Percentiles rank a stretch among this genome's conserved stretches.
phyloP scores from a whole-genome alignment of 1,140 invertebrate species.

The Zophobas atratus region DNA sequence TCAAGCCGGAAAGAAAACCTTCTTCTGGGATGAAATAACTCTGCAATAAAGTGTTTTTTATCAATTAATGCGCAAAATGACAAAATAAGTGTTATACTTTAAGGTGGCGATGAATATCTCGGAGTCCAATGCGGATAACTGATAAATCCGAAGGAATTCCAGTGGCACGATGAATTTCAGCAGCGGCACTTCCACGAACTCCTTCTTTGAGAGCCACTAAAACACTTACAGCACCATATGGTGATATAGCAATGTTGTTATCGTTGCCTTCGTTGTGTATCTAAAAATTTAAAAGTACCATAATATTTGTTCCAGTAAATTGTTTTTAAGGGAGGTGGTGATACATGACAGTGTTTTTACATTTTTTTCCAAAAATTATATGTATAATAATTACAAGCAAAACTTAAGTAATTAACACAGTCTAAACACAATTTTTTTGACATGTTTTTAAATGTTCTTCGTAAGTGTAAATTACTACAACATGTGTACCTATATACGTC shows the following conservation, averaged over 20 bases:
- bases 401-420: too few relatives aligned
- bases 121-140: constrained; percentile 80
- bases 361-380: too few relatives aligned
- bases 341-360: background rate
- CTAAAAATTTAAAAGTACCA: constrained; percentile 57
- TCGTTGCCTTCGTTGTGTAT: constrained; percentile 69
- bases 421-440: too few relatives aligned
- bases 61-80: background rate
- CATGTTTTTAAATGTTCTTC: too few relatives aligned
- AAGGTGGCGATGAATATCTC: constrained; percentile 80
- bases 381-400: too few relatives aligned
- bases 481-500: too few relatives aligned
- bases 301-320: background rate
- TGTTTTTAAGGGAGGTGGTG: background rate
- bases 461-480: too few relatives aligned
- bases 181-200: constrained; percentile 76
- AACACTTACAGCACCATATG: constrained; percentile 84
- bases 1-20: constrained; percentile 83
- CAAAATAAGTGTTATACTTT: constrained; percentile 57
- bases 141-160: constrained; percentile 79
- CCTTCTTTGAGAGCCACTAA: constrained; percentile 85
- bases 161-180: constrained; percentile 78
- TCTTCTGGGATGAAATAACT: constrained; percentile 86
- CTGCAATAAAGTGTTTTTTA: constrained; percentile 66
- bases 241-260: constrained; percentile 90